phyloP scores from a whole-genome alignment of 2,888 invertebrate genomes.

The Acleris emargana region DNA sequence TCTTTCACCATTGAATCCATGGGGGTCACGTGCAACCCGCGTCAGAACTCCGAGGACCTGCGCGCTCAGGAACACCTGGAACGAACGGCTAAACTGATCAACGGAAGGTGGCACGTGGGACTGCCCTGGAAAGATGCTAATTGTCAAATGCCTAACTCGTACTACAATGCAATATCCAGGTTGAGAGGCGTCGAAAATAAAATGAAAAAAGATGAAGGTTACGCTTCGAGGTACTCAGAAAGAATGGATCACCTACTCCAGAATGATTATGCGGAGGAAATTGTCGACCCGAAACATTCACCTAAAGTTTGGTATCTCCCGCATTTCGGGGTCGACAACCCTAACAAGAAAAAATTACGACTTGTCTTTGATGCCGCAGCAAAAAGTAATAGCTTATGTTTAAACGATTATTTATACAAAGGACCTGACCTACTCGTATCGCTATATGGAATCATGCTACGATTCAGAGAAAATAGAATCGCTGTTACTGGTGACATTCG shows the following conservation, averaged over 20 bases:
- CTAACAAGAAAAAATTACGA: conserved; percentile 34
- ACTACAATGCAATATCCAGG: conserved; percentile 25
- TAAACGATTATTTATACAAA: conserved; percentile 39
- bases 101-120: conserved; percentile 40
- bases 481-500: conserved; percentile 38
- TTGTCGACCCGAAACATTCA: not conserved
- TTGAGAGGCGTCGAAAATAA: not conserved
- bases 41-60: conserved; percentile 35
- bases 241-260: conserved; percentile 1
- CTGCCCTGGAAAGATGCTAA: conserved; percentile 43
- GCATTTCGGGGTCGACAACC: conserved; percentile 9
- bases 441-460: conserved; percentile 37
- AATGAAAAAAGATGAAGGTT: not conserved
- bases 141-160: conserved; percentile 27
- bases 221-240: conserved; percentile 2
- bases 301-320: not conserved
- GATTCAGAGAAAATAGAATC: conserved; percentile 18
- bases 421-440: conserved; percentile 41
- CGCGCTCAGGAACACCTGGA: conserved; percentile 6
- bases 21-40: conserved; percentile 34
- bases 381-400: conserved; percentile 28
- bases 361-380: conserved; percentile 43
- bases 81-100: not conserved
- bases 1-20: conserved; percentile 38
- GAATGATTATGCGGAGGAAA: conserved; percentile 5